Percentiles rank a stretch among this genome's conserved stretches.
These are phyloP conservation scores for Pangasius larnaudii DNA, from an alignment of 2,797 vertebrate species.

Conservation along the genomic window DNA sequence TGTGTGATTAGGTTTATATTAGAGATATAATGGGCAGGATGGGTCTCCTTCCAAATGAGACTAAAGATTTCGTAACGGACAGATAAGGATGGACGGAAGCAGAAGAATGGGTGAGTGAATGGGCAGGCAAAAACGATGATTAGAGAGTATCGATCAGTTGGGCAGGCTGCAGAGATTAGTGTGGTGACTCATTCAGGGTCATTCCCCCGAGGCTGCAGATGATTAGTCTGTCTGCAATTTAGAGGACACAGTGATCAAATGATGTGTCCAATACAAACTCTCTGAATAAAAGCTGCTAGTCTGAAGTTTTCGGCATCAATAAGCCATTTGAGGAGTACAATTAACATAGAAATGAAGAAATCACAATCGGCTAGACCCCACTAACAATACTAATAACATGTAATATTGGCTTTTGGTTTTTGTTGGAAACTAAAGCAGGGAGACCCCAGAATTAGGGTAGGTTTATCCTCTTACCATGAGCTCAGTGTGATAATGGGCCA, in stretches of 20 bases:
- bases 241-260: conserved; percentile 10
- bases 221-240: conserved; percentile 8
- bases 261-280: background rate
- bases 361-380: background rate
- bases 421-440: background rate
- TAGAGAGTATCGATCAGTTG: conserved; percentile 46
- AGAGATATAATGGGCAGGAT: background rate
- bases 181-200: conserved; percentile 33
- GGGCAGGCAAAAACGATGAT: conserved; percentile 33
- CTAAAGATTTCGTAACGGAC: background rate
- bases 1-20: conserved; percentile 5
- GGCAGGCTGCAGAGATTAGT: conserved; percentile 16
- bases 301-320: background rate
- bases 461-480: conserved; percentile 33
- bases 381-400: background rate
- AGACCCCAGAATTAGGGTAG: background rate
- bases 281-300: background rate
- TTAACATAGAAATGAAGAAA: background rate
- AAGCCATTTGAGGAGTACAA: background rate
- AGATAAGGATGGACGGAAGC: background rate
- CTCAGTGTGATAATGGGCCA: conserved; percentile 10
- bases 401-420: background rate
- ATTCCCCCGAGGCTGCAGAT: background rate
- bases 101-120: background rate
- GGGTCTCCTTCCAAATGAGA: background rate